Percentiles rank a stretch among this genome's conserved stretches.
phyloP scores from a whole-genome alignment of 2,888 invertebrate species.

The Cephalotes varians region DNA sequence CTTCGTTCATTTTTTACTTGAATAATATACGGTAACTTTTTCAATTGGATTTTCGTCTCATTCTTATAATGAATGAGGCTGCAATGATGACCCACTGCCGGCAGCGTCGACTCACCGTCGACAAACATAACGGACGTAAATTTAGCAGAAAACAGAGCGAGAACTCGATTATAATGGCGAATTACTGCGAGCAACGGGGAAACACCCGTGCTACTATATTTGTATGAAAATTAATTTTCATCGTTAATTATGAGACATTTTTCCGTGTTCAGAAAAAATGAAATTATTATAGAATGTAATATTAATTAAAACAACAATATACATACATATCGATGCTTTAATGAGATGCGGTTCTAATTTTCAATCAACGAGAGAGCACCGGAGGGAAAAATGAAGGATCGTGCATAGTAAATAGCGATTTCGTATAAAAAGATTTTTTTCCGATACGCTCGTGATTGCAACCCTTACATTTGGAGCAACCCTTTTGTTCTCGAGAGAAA shows the following conservation, averaged over 20 bases:
- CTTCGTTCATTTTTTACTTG: neutral
- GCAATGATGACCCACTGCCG: neutral
- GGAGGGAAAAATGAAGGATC: neutral
- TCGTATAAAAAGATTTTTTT: conserved; percentile 5
- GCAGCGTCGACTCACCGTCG: neutral
- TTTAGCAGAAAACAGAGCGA: conserved; percentile 35
- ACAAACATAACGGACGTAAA: conserved; percentile 29
- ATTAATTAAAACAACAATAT: neutral
- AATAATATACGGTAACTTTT: conserved; percentile 22
- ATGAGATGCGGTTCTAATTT: neutral
- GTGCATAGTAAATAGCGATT: neutral
- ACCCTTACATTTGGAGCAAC: conserved; percentile 46
- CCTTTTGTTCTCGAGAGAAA: conserved; percentile 61
- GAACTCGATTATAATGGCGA: conserved; percentile 31
- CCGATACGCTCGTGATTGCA: conserved; percentile 56
- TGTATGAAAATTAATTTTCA: conserved; percentile 19
- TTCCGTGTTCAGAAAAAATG: neutral
- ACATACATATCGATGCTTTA: neutral
- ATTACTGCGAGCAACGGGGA: neutral
- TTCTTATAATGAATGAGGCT: conserved; percentile 8
- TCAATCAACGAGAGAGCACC: neutral
- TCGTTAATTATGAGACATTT: neutral
- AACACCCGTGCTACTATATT: neutral
- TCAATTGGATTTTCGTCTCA: conserved; percentile 12
- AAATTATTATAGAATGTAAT: neutral